Evolutionary conservation across 2,113 vertebrate genomes (phyloP), one percentile per base, ranked within the genome.

Genomic region (Hemichromis elongatus): DNA sequence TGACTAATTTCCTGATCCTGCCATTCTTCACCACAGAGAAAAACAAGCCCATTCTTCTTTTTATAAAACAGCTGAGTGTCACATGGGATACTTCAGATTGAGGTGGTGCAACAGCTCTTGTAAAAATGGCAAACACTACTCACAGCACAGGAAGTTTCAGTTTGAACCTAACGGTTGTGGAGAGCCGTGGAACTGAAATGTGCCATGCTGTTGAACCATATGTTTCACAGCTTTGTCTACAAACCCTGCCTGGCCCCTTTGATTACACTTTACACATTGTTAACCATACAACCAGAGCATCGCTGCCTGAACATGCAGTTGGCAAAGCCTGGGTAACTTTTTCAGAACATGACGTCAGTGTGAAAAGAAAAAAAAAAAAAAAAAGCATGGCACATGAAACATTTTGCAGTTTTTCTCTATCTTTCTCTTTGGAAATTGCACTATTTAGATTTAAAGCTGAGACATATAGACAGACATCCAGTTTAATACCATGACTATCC

Each of bases 221-320:
- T 95, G 95, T 86, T 92, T 91, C 91, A 84, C 90, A 93, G 91
- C 90, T 91, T 89, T 85, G 77, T 90, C 87, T 83, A 63, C 84
- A 87, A 86, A 77, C 89, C 89, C 88, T 89, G 92, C 87, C 87
- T 88, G 89, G 81, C 91, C 87, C 77, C 88, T 85, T 91, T 93
- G 90, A 94, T 94, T 92, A 93, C 91, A 91, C 86, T 93, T 90
- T 90, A 86, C 93, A 93, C 92, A 42, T 85, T 89, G 93, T 93
- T 93, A 94, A 88, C 78, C 56, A 42, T 81, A 83, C 42, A 77
- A 83, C 61, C 79, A 83, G 33, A 68, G 79, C 42, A 19, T 55
- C 24, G 19, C 63, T 16, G 47, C 57, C 45, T 75, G 45, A 75
- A 52, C 70, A 50, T 57, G 5, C 45, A 52, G 42, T 75, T 6